Base-by-base conservation (phyloP, 2,888 invertebrate species). In the Erpobdella octoculata region DNA sequence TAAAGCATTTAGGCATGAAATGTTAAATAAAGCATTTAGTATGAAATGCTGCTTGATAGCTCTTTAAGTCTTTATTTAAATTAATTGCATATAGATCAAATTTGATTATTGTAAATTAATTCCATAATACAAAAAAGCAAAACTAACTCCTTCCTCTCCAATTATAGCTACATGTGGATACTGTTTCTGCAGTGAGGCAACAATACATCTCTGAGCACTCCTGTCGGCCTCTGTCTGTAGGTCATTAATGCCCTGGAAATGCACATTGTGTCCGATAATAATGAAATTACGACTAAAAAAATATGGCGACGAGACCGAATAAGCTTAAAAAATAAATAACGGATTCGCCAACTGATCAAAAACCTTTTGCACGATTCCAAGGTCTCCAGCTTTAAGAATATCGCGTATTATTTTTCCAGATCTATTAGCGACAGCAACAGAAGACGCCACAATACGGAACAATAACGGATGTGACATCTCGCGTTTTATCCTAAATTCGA, bases 151-250 rank as follows among this genome's bases (percentile, higher is more conserved):
- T 81, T 85, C 94, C 84, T 97, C 96, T 84, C 97, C 96, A 76
- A 83, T 78, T 62, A 83, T 79, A 8, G 78, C 69, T 25, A 82
- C 78, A 68, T 80, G 79, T 0, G 95, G 93, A 84, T 92, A 98
- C 78, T 90, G 89, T 73, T 87, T 87, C 38, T 88, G 85, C 5
- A 98, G 86, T 0, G 94, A 93, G 33, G 91, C 89, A 74, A 95
- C 88, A 74, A 98, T 98, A 81, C 93, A 94, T 75, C 88, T 87
- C 83, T 98, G 96, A 0, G 94, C 95, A 37, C 91, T 90, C 76
- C 97, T 88, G 82, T 98, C 98, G 6, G 98, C 98, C 85, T 95
- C 94, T 4, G 98, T 98, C 86, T 98, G 97, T 59, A 92, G 87
- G 85, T 99, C 97, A 86, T 94, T 91, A 80, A 89, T 89, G 31